A percentile compares a stretch with the other conserved stretches of the same genome.
phyloP scores from a whole-genome alignment of 2,797 vertebrate species.

The Carcharodon carcharias region DNA sequence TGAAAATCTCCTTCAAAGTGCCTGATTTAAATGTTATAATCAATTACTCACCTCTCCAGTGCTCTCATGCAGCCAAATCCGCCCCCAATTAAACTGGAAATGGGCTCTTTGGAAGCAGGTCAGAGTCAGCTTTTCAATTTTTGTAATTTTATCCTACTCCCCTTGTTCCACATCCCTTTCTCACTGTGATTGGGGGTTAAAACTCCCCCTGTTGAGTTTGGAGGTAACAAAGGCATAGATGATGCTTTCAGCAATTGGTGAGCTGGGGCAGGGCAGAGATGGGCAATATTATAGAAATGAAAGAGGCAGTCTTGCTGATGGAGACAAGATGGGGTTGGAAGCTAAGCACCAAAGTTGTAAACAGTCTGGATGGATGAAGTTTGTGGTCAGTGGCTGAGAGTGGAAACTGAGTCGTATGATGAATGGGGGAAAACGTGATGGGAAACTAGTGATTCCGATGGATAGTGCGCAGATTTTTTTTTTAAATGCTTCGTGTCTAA shows the following conservation, averaged over 20 bases:
- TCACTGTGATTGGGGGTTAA: no score
- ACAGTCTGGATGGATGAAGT: no score
- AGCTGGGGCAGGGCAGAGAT: background rate
- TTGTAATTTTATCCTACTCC: background rate
- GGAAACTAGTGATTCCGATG: background rate
- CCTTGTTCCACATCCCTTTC: background rate
- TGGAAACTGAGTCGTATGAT: background rate
- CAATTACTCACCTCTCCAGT: background rate
- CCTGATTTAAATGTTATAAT: background rate
- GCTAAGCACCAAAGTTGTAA: no score
- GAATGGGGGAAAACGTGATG: background rate
- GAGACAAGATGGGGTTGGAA: no score
- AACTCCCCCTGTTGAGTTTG: background rate
- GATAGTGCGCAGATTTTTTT: background rate
- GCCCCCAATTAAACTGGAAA: background rate
- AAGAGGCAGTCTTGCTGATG: no score
- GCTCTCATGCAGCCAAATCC: background rate
- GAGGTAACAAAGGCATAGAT: background rate
- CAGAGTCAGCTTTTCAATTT: background rate
- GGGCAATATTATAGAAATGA: no score
- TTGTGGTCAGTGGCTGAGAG: background rate
- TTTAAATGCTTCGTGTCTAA: no score
- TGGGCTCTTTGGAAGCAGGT: background rate
- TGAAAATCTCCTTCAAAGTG: background rate
- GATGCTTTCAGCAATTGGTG: background rate